Evolutionary conservation across 2,113 vertebrate species (phyloP), one percentile per base, ranked within the genome.

Genomic region (Brachionichthys hirsutus): DNA sequence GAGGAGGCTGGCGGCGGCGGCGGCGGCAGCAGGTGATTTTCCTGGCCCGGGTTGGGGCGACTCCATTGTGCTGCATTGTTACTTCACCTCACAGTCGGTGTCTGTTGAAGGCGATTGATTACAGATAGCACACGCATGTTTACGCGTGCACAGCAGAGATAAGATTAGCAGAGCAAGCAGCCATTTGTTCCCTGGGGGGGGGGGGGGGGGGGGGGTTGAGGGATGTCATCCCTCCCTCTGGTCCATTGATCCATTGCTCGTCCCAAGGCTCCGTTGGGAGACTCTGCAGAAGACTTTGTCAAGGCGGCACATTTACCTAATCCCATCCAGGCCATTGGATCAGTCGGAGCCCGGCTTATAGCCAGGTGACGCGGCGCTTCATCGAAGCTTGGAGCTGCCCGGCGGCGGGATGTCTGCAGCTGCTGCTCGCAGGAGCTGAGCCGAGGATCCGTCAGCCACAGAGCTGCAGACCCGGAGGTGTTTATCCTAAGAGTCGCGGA

Each of bases 191-290:
- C 54, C n/a, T n/a, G n/a, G n/a, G n/a, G n/a, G n/a, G n/a, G n/a
- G n/a, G n/a, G n/a, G n/a, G n/a, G n/a, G n/a, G n/a, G 56, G 15
- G 50, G 60, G 67, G 67, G 54, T 54, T 41, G 41, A 43, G 19
- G 42, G 24, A 47, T 54, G 15, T 49, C 9, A 9, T 54, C 41
- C 53, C 41, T 64, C 47, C 22, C 42, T 43, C 36, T 61, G 50
- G 64, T 30, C 49, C 70, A 51, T 75, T 67, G 74, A 79, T 74
- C 67, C 52, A 24, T 57, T 75, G 70, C 58, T 62, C 76, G 82
- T 45, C 44, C 72, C 50, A 24, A 30, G 24, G 44, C 54, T 52
- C 61, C 49, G 24, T 18, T 53, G 43, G 36, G 52, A 12, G 6
- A 53, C 19, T 69, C 43, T 44, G 43, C 58, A 56, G 54, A 51